Conservation (phyloP, 2,888 invertebrate species). For the Incurvaria masculella region DNA sequence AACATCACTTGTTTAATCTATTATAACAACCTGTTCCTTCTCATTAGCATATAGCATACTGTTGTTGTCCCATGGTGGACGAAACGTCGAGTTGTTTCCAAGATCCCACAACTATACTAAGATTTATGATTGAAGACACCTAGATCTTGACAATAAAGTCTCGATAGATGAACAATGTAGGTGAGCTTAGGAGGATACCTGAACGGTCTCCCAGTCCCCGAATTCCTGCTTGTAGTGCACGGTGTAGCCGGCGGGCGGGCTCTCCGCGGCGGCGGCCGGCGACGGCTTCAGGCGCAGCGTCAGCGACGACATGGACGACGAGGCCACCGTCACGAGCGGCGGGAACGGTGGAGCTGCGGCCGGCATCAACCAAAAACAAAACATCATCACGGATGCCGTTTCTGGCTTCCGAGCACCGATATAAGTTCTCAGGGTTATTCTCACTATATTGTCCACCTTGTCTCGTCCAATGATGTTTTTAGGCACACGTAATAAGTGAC, state of each 20-base stretch:
- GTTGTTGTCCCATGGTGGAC: neutral
- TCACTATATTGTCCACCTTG: too few species aligned
- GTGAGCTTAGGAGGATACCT: constrained; percentile 42
- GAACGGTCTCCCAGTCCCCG: constrained; percentile 89
- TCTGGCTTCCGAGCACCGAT: too few species aligned
- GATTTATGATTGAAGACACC: too few species aligned
- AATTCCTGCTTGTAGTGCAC: constrained; percentile 93
- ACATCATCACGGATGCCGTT: too few species aligned
- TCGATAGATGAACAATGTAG: too few species aligned
- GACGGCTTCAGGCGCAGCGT: constrained; percentile 50
- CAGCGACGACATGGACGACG: constrained; percentile 50
- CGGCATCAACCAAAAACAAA: neutral
- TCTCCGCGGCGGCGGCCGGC: constrained; percentile 73
- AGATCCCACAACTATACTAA: too few species aligned
- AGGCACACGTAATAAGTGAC: too few species aligned
- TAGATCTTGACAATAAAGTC: neutral
- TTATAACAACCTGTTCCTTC: too few species aligned
- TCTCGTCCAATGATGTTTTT: too few species aligned
- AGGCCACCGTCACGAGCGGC: constrained; percentile 45
- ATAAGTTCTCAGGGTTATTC: too few species aligned
- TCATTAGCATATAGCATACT: too few species aligned
- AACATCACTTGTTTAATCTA: too few species aligned
- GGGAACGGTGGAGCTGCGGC: constrained; percentile 48
- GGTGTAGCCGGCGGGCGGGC: constrained; percentile 89
- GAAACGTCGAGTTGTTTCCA: neutral